Percentiles rank a stretch among this genome's conserved stretches.
Conservation (phyloP, 2,797 vertebrate species). For the Spinibarbus caldwelli region DNA sequence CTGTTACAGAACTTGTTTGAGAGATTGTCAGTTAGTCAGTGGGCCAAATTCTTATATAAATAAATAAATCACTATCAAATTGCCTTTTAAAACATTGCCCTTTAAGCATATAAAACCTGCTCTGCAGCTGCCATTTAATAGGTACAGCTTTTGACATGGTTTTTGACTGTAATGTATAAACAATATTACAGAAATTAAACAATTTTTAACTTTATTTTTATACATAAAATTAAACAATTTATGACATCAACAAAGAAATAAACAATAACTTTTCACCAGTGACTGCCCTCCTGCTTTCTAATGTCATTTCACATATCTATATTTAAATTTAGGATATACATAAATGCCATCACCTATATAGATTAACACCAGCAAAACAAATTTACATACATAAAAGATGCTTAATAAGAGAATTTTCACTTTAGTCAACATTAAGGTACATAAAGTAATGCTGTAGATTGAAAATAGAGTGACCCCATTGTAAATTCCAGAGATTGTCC, state of each 20-base stretch:
- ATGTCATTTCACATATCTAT: slow-evolving; percentile 20
- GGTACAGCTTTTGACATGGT: not conserved
- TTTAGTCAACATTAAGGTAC: not conserved
- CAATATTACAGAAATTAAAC: not conserved
- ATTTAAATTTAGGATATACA: not conserved
- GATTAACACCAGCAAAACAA: slow-evolving; percentile 27
- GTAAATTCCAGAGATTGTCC: slow-evolving; percentile 9
- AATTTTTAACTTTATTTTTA: not conserved
- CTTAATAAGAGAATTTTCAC: not conserved
- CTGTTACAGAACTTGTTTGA: not conserved
- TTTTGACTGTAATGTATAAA: slow-evolving; percentile 1
- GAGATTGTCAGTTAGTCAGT: too few relatives aligned
- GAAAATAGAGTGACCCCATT: not conserved
- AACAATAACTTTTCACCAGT: not conserved
- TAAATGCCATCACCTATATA: slow-evolving; percentile 10
- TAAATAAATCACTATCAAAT: not conserved
- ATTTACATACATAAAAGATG: not conserved
- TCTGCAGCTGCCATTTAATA: not conserved
- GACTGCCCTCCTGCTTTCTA: not conserved
- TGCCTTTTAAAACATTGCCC: not conserved
- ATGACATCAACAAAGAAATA: not conserved
- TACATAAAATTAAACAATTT: slow-evolving; percentile 5
- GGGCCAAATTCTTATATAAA: too few relatives aligned
- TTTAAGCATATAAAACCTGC: not conserved
- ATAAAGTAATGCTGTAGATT: not conserved